Conservation (phyloP, 2,888 invertebrate genomes). For the Cabera pusaria region DNA sequence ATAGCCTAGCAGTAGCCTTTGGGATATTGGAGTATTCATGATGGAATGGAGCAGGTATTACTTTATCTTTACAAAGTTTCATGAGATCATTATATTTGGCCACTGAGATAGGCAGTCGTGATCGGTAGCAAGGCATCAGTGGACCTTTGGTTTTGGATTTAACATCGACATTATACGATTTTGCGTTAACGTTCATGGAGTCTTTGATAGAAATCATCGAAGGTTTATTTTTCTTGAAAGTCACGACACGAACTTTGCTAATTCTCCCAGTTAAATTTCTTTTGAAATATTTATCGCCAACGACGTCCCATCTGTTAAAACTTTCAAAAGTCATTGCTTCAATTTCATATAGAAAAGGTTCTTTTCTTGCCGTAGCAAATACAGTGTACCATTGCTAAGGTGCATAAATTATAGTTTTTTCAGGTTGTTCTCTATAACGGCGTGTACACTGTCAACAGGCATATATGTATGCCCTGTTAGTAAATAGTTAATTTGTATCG, state of each 20-base stretch:
- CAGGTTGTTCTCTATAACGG: no score
- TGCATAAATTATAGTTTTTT: slow-evolving; percentile 38
- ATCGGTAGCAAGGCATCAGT: no score
- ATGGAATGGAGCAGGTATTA: no score
- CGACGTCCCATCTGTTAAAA: slow-evolving; percentile 30
- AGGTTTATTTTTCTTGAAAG: slow-evolving; percentile 28
- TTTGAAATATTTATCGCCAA: slow-evolving; percentile 34
- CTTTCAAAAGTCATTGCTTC: slow-evolving; percentile 26
- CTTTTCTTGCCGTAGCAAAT: slow-evolving; percentile 31
- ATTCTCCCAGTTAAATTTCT: slow-evolving; percentile 33
- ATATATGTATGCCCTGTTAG: no score
- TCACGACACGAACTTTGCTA: slow-evolving; percentile 30
- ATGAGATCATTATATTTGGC: no score
- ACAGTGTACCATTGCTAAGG: slow-evolving; percentile 44
- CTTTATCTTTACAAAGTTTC: no score
- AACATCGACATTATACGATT: neutral
- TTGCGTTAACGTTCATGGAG: slow-evolving; percentile 15
- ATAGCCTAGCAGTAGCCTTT: no score
- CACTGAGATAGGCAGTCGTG: no score
- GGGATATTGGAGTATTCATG: no score
- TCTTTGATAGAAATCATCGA: slow-evolving; percentile 19
- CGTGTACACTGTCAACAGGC: no score
- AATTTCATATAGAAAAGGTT: slow-evolving; percentile 29
- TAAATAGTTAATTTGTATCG: slow-evolving; percentile 33
- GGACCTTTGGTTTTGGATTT: neutral